Conservation (phyloP, 2,888 invertebrate genomes). For the Eupeodes latifasciatus region DNA sequence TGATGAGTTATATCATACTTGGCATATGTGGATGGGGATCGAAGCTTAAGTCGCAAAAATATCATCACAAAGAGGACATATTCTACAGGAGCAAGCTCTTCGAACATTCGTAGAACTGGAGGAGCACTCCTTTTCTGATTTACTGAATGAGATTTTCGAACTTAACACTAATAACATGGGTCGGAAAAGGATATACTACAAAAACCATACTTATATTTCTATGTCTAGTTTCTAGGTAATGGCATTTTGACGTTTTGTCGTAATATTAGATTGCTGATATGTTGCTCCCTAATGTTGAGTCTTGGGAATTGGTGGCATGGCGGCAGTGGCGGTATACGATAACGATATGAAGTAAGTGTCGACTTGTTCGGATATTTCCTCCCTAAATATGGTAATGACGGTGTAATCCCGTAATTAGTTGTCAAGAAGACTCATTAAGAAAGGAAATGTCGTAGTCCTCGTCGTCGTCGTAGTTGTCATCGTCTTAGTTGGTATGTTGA, state of each 20-base stretch:
- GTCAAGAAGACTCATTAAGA: slow-evolving; percentile 65
- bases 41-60: slow-evolving; percentile 35
- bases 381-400: slow-evolving; percentile 44
- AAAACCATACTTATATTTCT: too few species aligned
- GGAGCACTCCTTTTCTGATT: slow-evolving; percentile 29
- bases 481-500: not conserved
- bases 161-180: slow-evolving; percentile 45
- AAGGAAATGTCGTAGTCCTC: slow-evolving; percentile 19
- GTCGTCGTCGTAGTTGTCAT: not conserved
- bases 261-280: slow-evolving; percentile 34
- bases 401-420: slow-evolving; percentile 67
- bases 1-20: slow-evolving; percentile 32
- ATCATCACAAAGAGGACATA: not conserved
- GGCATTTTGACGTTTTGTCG: slow-evolving; percentile 47
- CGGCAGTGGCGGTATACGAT: not conserved
- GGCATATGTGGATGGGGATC: slow-evolving; percentile 49
- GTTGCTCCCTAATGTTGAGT: not conserved
- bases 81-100: not conserved
- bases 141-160: slow-evolving; percentile 42
- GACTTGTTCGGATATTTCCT: slow-evolving; percentile 12
- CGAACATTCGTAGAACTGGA: not conserved
- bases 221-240: slow-evolving; percentile 3
- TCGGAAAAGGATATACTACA: slow-evolving; percentile 6
- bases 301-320: too few species aligned
- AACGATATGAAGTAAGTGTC: not conserved